Percentiles rank a stretch among this genome's conserved stretches.
Conservation (phyloP, 2,113 vertebrate species). For the Alligator sinensis region DNA sequence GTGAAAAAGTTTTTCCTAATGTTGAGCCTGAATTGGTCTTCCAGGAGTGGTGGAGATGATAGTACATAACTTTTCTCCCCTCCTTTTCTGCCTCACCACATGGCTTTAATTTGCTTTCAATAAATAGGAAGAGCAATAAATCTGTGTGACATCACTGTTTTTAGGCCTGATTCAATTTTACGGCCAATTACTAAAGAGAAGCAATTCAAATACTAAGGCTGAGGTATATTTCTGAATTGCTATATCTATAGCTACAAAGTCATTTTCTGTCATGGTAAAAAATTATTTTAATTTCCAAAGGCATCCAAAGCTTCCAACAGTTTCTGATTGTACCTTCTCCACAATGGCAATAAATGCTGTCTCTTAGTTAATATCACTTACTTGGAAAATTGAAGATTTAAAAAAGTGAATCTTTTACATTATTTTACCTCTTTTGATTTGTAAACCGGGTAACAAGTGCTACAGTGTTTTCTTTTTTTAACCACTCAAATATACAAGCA, state of each 20-base stretch:
- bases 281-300: slow-evolving; percentile 1
- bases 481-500: slow-evolving; percentile 54
- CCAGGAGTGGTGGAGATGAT: not conserved
- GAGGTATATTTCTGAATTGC: not conserved
- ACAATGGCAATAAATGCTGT: not conserved
- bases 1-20: too few relatives aligned
- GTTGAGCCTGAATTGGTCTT: too few relatives aligned
- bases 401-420: not conserved
- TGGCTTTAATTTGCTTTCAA: not conserved
- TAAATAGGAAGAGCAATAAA: not conserved
- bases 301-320: not conserved
- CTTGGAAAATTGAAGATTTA: not conserved
- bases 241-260: slow-evolving; percentile 2
- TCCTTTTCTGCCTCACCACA: not conserved
- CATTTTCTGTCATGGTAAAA: not conserved
- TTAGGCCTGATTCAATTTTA: not conserved
- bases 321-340: not conserved
- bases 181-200: not conserved
- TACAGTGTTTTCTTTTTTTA: not conserved
- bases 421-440: not conserved
- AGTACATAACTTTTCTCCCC: not conserved
- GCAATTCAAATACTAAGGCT: not conserved
- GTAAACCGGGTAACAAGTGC: slow-evolving; percentile 34
- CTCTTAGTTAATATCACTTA: not conserved
- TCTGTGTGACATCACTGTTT: not conserved